Evolutionary conservation across 2,797 vertebrate genomes (phyloP).

Genomic region (Peromyscus attwateri): DNA sequence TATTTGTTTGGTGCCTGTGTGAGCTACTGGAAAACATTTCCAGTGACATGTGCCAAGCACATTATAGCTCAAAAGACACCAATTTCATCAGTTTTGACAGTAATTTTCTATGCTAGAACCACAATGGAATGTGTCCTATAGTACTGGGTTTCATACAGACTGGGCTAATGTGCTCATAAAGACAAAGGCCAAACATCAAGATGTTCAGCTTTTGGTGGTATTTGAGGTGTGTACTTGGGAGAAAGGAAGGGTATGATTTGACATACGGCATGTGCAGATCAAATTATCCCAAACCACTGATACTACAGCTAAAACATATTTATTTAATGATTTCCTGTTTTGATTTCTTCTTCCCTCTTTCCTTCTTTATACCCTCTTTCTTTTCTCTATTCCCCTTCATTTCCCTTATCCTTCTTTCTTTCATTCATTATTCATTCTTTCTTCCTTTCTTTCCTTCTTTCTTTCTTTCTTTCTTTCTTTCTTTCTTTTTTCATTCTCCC

Average conservation of each 20-base stretch:
- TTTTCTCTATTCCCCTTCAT: neutral
- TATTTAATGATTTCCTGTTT: neutral
- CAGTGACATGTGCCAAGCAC: conserved; percentile 67
- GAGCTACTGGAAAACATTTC: conserved; percentile 70
- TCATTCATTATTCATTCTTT: neutral
- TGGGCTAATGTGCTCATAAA: conserved; percentile 38
- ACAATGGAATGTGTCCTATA: conserved; percentile 56
- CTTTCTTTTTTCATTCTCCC: neutral
- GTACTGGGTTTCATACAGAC: conserved; percentile 1
- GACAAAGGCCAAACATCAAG: conserved; percentile 64
- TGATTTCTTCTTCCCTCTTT: neutral
- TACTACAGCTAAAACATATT: conserved; percentile 30
- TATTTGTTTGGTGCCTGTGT: conserved; percentile 65
- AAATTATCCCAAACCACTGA: conserved; percentile 64
- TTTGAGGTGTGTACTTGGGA: conserved; percentile 24
- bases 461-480: neutral
- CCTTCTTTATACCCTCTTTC: neutral
- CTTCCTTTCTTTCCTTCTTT: neutral
- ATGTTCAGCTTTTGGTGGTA: neutral
- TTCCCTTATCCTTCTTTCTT: neutral
- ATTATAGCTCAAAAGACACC: conserved; percentile 68
- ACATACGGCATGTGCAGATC: conserved; percentile 67
- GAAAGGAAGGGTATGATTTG: conserved; percentile 58
- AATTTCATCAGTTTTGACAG: conserved; percentile 76
- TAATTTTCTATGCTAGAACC: conserved; percentile 49